Evolutionary conservation across 2,888 invertebrate genomes (phyloP).

Genomic region (Elaeidobius kamerunicus): DNA sequence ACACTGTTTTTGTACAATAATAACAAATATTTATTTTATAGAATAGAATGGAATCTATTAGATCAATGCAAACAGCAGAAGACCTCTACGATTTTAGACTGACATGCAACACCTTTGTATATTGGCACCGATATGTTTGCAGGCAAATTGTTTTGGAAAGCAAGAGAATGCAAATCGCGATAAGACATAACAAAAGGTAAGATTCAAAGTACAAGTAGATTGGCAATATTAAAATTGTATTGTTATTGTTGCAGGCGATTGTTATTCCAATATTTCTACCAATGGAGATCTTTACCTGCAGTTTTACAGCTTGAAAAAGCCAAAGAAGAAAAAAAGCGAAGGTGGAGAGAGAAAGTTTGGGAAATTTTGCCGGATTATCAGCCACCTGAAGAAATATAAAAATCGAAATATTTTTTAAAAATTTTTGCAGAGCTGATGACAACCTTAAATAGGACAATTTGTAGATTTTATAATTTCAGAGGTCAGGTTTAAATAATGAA

Average conservation of each 20-base stretch:
- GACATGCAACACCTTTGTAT: slow-evolving; percentile 40
- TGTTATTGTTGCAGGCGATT: slow-evolving; percentile 40
- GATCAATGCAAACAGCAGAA: slow-evolving; percentile 66
- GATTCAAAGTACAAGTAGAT: slow-evolving; percentile 1
- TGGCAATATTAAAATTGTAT: no score
- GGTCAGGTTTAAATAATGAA: no score
- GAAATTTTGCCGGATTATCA: slow-evolving; percentile 68
- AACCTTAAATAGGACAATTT: background rate
- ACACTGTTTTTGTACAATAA: background rate
- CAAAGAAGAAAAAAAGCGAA: slow-evolving; percentile 64
- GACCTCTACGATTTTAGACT: slow-evolving; percentile 63
- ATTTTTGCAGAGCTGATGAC: background rate
- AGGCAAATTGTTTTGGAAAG: slow-evolving; percentile 37
- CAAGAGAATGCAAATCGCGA: slow-evolving; percentile 45
- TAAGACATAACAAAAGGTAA: slow-evolving; percentile 53
- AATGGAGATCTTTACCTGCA: slow-evolving; percentile 65
- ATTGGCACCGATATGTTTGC: slow-evolving; percentile 42
- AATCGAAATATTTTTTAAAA: no score
- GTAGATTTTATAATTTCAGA: no score
- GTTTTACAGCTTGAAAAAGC: slow-evolving; percentile 62
- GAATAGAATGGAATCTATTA: slow-evolving; percentile 50
- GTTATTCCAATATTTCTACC: slow-evolving; percentile 50
- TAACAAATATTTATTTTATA: slow-evolving; percentile 41
- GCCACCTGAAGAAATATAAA: slow-evolving; percentile 47
- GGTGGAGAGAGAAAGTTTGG: slow-evolving; percentile 69